phyloP scores from a whole-genome alignment of 2,888 invertebrate species.

The Lepidochitona cinerea region DNA sequence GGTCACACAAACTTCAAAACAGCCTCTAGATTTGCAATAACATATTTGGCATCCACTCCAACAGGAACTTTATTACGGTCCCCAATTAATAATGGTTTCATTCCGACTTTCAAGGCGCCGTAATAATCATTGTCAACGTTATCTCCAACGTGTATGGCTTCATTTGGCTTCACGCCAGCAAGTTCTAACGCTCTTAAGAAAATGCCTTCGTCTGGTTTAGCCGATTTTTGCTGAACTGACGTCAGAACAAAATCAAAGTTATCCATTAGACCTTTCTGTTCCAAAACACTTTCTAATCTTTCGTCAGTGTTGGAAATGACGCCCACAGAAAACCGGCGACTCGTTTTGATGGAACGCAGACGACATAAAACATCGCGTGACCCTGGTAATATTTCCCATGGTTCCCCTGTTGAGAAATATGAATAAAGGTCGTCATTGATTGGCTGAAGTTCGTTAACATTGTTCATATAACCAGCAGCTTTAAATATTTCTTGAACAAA shows the following conservation, averaged over 20 bases:
- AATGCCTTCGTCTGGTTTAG: conserved; percentile 83
- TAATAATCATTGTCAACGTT: conserved; percentile 82
- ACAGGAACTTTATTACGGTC: not conserved
- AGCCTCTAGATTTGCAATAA: too few species aligned
- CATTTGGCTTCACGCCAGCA: conserved; percentile 73
- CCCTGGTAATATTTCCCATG: conserved; percentile 77
- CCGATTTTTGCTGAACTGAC: conserved; percentile 81
- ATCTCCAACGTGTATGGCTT: conserved; percentile 89
- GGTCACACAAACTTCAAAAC: too few species aligned
- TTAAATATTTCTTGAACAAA: conserved; percentile 79
- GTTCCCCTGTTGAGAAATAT: conserved; percentile 80
- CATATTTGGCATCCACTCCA: not conserved
- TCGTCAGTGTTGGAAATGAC: conserved; percentile 93
- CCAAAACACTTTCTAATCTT: conserved; percentile 80
- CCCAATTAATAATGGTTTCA: conserved; percentile 77
- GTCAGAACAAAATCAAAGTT: conserved; percentile 86
- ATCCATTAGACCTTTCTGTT: conserved; percentile 77
- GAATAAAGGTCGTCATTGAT: conserved; percentile 67
- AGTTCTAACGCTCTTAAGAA: conserved; percentile 78
- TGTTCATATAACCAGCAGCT: conserved; percentile 57
- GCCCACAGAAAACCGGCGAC: conserved; percentile 74
- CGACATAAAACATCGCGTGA: not conserved
- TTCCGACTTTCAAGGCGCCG: conserved; percentile 82
- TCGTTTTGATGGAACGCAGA: conserved; percentile 66
- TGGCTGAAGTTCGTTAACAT: conserved; percentile 36